Conservation (phyloP, 2,888 invertebrate species). For the Scelioninae gen. 2 region DNA sequence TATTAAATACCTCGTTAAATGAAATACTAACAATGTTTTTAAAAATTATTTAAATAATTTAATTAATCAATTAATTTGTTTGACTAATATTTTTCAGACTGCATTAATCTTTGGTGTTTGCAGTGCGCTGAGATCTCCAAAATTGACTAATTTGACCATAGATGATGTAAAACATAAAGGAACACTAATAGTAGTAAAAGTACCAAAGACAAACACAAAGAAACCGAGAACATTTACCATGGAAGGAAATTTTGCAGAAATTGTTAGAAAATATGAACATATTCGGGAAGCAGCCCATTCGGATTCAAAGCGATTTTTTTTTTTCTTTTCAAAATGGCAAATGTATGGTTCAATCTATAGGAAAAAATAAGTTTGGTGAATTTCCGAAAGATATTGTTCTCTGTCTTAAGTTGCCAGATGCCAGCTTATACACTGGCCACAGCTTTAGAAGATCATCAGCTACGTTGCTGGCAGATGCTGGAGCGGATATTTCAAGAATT, state of each 20-base stretch:
- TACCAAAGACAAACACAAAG: conserved; percentile 18
- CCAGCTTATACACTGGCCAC: conserved; percentile 58
- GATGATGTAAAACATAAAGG: conserved; percentile 17
- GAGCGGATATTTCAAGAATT: conserved; percentile 48
- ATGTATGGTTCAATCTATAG: conserved; percentile 55
- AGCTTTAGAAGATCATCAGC: conserved; percentile 57
- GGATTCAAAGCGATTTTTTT: conserved; percentile 7
- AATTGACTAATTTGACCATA: not conserved
- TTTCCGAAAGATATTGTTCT: conserved; percentile 59
- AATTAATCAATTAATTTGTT: too few species aligned
- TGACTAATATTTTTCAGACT: conserved; percentile 8
- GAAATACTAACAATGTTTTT: too few species aligned
- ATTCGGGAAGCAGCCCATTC: conserved; percentile 15
- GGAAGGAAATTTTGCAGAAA: not conserved
- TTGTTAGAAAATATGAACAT: conserved; percentile 1
- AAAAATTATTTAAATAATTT: too few species aligned
- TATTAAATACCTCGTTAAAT: too few species aligned
- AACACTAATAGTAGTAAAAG: conserved; percentile 1
- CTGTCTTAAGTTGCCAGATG: conserved; percentile 55
- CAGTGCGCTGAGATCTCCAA: conserved; percentile 4
- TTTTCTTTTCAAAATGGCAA: conserved; percentile 57
- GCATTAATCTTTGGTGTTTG: conserved; percentile 21
- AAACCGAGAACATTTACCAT: conserved; percentile 8
- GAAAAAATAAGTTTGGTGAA: conserved; percentile 57
- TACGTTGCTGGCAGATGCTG: conserved; percentile 55